phyloP scores from a whole-genome alignment of 2,797 vertebrate species.

The Fundulus diaphanus region DNA sequence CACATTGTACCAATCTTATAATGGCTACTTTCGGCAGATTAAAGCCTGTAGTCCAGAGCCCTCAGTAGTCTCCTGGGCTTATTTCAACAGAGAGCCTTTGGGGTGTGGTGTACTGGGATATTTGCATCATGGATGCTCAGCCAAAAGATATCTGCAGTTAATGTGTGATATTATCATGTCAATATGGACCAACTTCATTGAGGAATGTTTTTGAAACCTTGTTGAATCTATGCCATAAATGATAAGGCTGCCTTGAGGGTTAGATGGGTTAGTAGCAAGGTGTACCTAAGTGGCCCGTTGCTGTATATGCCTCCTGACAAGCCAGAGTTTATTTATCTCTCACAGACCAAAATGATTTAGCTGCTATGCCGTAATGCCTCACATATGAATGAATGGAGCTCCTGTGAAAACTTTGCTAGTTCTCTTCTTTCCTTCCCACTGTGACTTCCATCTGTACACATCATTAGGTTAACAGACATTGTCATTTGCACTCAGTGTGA shows the following conservation, averaged over 20 bases:
- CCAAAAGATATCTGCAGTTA: neutral
- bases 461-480: conserved; percentile 15
- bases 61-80: neutral
- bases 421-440: conserved; percentile 1
- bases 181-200: neutral
- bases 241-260: neutral
- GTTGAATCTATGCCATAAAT: neutral
- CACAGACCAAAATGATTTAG: neutral
- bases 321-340: neutral
- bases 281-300: neutral
- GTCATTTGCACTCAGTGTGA: conserved; percentile 23
- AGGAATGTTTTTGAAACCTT: neutral
- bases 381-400: neutral
- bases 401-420: conserved; percentile 4
- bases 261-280: neutral
- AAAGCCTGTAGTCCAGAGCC: neutral
- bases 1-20: neutral
- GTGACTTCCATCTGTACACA: conserved; percentile 26
- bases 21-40: neutral
- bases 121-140: too few relatives aligned
- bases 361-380: neutral
- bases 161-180: neutral
- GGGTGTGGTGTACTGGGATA: neutral
- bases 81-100: neutral
- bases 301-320: neutral